Conservation (phyloP, 2,888 invertebrate species). For the Blastobasis lacticolella region DNA sequence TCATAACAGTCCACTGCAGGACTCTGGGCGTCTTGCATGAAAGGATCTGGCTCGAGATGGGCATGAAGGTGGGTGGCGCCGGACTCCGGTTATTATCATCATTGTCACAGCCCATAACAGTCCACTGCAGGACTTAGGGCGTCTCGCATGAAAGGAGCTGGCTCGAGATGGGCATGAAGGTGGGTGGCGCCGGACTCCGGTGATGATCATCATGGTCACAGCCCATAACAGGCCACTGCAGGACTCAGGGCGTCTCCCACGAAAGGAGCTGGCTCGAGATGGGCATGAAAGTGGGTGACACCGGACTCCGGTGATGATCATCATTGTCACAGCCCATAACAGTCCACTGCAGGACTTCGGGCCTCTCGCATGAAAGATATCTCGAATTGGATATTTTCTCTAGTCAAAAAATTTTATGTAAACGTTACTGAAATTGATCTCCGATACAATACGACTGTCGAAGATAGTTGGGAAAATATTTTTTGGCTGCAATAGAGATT, state of each 20-base stretch:
- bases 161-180: slow-evolving; percentile 83
- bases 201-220: background rate
- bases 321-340: background rate
- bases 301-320: background rate
- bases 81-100: background rate
- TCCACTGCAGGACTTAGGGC: too few relatives aligned
- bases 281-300: slow-evolving; percentile 77
- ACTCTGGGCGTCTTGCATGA: slow-evolving; percentile 60
- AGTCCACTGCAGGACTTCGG: too few relatives aligned
- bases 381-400: too few relatives aligned
- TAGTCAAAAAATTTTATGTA: too few relatives aligned
- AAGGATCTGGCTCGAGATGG: slow-evolving; percentile 83
- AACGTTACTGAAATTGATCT: too few relatives aligned
- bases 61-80: slow-evolving; percentile 75
- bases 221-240: too few relatives aligned
- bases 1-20: too few relatives aligned
- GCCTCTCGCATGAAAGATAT: too few relatives aligned
- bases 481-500: too few relatives aligned
- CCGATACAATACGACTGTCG: too few relatives aligned
- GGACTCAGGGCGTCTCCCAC: too few relatives aligned
- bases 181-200: slow-evolving; percentile 28
- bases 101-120: background rate
- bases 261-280: slow-evolving; percentile 78
- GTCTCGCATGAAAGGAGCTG: slow-evolving; percentile 58
- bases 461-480: too few relatives aligned